Evolutionary conservation across 2,888 invertebrate genomes (phyloP), one percentile per base, ranked within the genome.

Genomic region (Aspidiotus destructor): DNA sequence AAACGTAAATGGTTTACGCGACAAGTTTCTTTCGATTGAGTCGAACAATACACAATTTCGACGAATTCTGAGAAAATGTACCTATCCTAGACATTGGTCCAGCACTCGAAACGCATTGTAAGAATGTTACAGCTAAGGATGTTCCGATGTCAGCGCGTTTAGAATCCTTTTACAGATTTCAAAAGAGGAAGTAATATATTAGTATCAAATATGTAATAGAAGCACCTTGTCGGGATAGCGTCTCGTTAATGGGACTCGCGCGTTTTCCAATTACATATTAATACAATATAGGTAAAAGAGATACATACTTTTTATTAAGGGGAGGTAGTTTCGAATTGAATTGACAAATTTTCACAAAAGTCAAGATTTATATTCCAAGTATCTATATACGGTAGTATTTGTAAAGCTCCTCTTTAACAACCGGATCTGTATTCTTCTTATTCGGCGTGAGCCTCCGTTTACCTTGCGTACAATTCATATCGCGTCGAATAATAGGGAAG

Each of bases 281-380:
- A 48, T n/a, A 48, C 48, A 48, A 48, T 48, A 48, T n/a, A n/a
- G 48, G 11, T n/a, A 6, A 48, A 48, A 48, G 48, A 48, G n/a
- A 48, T 48, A 48, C n/a, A 13, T 48, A 48, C 48, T 48, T 3
- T 48, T 6, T 48, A 48, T 48, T 48, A 48, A 48, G 5, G 48
- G 48, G n/a, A 48, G 48, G 48, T n/a, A 48, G 48, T n/a, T n/a
- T n/a, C 28, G 28, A n/a, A 48, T 13, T 11, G 48, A 67, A 67
- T 67, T 67, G 67, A 60, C 67, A 67, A 65, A 65, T 65, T 65
- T 65, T 55, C 16, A 55, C 62, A 63, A 57, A 65, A 67, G 67
- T 67, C 40, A 48, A 67, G 67, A 67, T 67, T 67, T 67, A 67
- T 67, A 48, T 65, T 16, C 41, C 42, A 41, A 16, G 11, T 8